Conservation (phyloP, 2,113 vertebrate species). For the Podarcis cretensis region DNA sequence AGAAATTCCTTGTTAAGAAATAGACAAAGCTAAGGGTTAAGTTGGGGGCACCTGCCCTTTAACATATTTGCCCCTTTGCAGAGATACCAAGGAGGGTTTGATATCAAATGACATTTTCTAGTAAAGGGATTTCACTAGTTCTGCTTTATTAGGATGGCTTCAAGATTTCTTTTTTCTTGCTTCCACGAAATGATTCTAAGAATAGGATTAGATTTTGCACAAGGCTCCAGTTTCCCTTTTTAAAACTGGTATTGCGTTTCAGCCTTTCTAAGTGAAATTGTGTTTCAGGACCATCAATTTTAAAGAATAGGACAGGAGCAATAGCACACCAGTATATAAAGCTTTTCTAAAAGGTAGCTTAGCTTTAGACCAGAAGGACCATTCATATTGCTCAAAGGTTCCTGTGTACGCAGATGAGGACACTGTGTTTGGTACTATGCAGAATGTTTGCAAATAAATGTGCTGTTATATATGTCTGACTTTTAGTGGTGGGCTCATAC, state of each 20-base stretch:
- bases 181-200: background rate
- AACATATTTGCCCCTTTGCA: background rate
- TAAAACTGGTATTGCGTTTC: background rate
- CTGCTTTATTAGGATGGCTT: background rate
- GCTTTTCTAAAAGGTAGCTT: background rate
- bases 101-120: constrained; percentile 5
- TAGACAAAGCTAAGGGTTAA: background rate
- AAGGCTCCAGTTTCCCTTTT: background rate
- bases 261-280: background rate
- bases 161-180: background rate
- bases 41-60: background rate
- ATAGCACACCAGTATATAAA: background rate
- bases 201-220: background rate
- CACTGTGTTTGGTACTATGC: background rate
- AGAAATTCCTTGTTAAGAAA: background rate
- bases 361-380: background rate
- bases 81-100: background rate
- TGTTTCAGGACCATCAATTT: background rate
- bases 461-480: background rate
- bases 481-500: background rate
- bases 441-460: background rate
- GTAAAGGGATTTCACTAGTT: background rate
- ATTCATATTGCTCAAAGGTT: background rate
- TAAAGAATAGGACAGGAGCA: background rate
- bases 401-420: background rate